Conservation (phyloP, 2,797 vertebrate species). For the Brotula barbata region DNA sequence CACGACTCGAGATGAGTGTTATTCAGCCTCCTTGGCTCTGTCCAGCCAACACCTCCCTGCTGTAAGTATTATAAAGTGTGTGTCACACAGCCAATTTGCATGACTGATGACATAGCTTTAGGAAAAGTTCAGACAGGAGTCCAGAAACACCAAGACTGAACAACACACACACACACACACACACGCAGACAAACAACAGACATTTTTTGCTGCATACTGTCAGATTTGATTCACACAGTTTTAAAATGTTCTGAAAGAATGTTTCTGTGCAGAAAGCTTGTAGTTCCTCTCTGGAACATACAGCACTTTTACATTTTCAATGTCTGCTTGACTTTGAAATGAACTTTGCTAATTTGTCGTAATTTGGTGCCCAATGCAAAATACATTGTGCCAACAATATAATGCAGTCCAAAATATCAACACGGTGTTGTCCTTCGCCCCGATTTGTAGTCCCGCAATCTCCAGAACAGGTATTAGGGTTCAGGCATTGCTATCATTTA, state of each 20-base stretch:
- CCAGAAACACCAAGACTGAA: constrained; percentile 28
- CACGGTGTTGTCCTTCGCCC: no score
- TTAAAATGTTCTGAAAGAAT: no score
- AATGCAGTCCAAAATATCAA: neutral
- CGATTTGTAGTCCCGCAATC: no score
- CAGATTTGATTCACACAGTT: constrained; percentile 1
- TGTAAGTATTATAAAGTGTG: constrained; percentile 75
- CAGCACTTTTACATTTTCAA: neutral
- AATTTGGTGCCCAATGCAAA: neutral
- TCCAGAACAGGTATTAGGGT: neutral
- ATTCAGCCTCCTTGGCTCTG: constrained; percentile 38
- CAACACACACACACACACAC: neutral
- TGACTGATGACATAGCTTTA: constrained; percentile 71
- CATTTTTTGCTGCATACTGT: constrained; percentile 1
- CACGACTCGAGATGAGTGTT: constrained; percentile 29
- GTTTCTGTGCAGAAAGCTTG: constrained; percentile 2
- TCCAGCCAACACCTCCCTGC: constrained; percentile 35
- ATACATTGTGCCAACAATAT: neutral
- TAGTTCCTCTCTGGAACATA: constrained; percentile 1
- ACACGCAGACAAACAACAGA: neutral
- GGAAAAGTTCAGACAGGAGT: constrained; percentile 44
- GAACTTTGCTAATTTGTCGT: neutral
- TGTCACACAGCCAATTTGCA: constrained; percentile 75
- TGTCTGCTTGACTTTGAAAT: neutral
- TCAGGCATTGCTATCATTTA: neutral